These are phyloP conservation scores for Anastatus disparis DNA, from an alignment of 1,140 invertebrate genomes.

Conservation along the genomic window DNA sequence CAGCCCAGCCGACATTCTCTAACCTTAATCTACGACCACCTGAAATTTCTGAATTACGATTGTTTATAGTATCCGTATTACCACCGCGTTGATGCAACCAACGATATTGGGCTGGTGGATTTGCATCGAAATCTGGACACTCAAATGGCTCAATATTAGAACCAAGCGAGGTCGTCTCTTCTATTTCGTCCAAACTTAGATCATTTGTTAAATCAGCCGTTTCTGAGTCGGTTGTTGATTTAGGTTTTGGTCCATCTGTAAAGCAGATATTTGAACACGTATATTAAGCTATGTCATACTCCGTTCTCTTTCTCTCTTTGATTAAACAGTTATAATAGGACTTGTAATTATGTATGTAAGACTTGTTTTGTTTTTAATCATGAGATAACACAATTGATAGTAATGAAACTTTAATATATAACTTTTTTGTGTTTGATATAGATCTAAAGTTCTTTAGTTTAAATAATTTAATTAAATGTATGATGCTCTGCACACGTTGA, in stretches of 20 bases:
- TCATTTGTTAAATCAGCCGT: neutral
- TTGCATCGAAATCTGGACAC: constrained; percentile 83
- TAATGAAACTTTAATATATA: too few relatives aligned
- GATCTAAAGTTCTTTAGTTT: too few relatives aligned
- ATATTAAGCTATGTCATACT: too few relatives aligned
- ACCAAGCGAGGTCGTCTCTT: constrained; percentile 53
- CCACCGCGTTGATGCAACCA: constrained; percentile 61
- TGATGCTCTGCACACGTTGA: too few relatives aligned
- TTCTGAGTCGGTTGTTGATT: neutral
- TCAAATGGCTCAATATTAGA: constrained; percentile 80
- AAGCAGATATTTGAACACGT: too few relatives aligned
- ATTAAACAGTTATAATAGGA: too few relatives aligned
- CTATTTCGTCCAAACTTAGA: constrained; percentile 70
- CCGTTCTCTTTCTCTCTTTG: too few relatives aligned
- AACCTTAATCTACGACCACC: constrained; percentile 52
- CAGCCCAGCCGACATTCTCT: constrained; percentile 61
- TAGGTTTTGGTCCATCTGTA: constrained; percentile 82
- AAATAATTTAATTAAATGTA: too few relatives aligned
- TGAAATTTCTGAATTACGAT: constrained; percentile 37
- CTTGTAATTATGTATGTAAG: too few relatives aligned
- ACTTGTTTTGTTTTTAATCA: too few relatives aligned
- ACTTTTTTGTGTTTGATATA: too few relatives aligned
- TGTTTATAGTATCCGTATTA: constrained; percentile 54
- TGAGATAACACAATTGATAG: too few relatives aligned
- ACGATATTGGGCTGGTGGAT: constrained; percentile 80